These are phyloP conservation scores for Acanthosepion lycidas DNA, from an alignment of 2,888 invertebrate genomes.

Conservation along the genomic window DNA sequence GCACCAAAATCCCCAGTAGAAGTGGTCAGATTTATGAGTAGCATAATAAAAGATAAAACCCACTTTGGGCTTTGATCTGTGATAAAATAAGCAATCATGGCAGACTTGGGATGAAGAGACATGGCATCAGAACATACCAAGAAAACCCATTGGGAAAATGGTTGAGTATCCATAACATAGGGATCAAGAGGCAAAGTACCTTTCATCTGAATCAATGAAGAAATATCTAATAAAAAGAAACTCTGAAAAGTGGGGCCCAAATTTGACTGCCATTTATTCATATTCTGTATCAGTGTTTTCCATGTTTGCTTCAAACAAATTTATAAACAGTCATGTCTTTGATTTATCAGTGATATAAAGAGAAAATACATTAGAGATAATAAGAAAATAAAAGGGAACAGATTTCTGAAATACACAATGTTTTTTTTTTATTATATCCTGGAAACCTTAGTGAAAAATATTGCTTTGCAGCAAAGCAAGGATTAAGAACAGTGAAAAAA, in stretches of 20 bases:
- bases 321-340: background rate
- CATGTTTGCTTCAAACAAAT: background rate
- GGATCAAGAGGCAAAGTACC: slow-evolving; percentile 33
- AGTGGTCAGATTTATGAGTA: background rate
- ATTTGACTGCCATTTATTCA: background rate
- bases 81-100: slow-evolving; percentile 15
- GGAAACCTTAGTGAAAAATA: too few species aligned
- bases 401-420: too few species aligned
- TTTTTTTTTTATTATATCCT: too few species aligned
- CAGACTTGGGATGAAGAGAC: background rate
- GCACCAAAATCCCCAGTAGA: background rate
- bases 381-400: too few species aligned
- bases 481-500: too few species aligned
- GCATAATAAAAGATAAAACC: background rate
- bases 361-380: too few species aligned
- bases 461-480: too few species aligned
- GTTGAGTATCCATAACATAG: background rate
- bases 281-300: background rate
- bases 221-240: background rate
- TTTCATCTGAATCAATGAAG: background rate
- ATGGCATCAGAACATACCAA: background rate
- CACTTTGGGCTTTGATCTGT: background rate
- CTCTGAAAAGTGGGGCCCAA: background rate
- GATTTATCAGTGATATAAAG: too few species aligned
- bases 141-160: background rate